Percentiles rank a stretch among this genome's conserved stretches.
phyloP scores from a whole-genome alignment of 2,888 invertebrate genomes.

The Stenchaetothrips biformis region DNA sequence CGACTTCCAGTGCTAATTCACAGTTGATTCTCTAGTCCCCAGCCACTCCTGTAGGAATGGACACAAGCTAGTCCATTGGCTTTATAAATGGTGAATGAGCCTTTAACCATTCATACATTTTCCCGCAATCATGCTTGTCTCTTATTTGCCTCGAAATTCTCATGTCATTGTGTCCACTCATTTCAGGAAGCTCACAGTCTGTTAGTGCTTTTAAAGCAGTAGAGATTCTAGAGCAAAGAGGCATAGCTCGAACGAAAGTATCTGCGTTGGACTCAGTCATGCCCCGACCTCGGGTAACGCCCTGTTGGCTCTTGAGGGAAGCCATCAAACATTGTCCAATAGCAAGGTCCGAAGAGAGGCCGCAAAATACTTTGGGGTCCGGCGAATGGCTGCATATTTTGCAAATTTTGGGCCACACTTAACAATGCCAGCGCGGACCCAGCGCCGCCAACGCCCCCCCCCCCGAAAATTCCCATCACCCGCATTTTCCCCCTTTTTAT shows the following conservation, averaged over 20 bases:
- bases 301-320: neutral
- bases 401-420: no score
- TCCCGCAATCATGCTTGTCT: neutral
- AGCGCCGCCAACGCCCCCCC: no score
- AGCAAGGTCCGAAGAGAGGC: neutral
- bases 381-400: no score
- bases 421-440: no score
- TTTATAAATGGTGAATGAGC: neutral
- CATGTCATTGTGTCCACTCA: neutral
- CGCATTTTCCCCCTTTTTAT: no score
- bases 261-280: neutral
- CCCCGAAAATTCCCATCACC: no score
- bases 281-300: neutral
- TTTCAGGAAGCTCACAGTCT: neutral
- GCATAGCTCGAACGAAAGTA: neutral
- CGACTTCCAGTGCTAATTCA: neutral
- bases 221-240: neutral
- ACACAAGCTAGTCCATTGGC: neutral
- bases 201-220: neutral
- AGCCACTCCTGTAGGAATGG: neutral
- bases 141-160: neutral
- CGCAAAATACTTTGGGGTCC: neutral
- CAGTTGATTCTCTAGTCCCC: neutral
- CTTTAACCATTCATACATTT: neutral
- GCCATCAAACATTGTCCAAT: neutral